A percentile compares a stretch with the other conserved stretches of the same genome.
Evolutionary conservation across 2,113 vertebrate genomes (phyloP).

Genomic region (Copsychus sechellarum): DNA sequence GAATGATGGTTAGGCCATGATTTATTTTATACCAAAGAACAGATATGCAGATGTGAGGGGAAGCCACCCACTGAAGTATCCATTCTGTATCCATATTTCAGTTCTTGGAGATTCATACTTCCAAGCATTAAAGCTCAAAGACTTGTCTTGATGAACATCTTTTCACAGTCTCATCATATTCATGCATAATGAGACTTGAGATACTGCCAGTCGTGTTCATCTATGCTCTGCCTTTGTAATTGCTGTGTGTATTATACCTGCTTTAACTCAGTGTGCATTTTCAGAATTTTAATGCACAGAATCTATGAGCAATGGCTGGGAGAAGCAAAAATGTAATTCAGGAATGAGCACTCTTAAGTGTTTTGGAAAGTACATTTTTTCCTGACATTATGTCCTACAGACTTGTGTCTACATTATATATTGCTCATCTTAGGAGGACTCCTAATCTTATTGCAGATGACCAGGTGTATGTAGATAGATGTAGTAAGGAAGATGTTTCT

Average conservation of each 20-base stretch:
- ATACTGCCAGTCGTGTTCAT: slow-evolving; percentile 24
- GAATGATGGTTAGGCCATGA: background rate
- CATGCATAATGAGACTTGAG: slow-evolving; percentile 2
- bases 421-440: background rate
- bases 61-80: background rate
- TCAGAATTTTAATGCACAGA: slow-evolving; percentile 5
- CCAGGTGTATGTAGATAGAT: background rate
- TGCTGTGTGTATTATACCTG: slow-evolving; percentile 12
- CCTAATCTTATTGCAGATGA: background rate
- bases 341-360: background rate
- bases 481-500: background rate
- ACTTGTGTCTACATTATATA: background rate
- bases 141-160: background rate
- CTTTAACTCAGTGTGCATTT: background rate
- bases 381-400: background rate
- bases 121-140: background rate
- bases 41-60: background rate
- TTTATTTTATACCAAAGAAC: background rate
- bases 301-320: background rate
- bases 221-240: slow-evolving; percentile 19
- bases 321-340: background rate
- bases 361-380: background rate
- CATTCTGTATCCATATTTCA: background rate
- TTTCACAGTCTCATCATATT: slow-evolving; percentile 1
- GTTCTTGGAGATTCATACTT: background rate